Percentiles rank a stretch among this genome's conserved stretches.
These are phyloP conservation scores for Puma concolor DNA, from an alignment of 2,113 vertebrate genomes.

Conservation along the genomic window DNA sequence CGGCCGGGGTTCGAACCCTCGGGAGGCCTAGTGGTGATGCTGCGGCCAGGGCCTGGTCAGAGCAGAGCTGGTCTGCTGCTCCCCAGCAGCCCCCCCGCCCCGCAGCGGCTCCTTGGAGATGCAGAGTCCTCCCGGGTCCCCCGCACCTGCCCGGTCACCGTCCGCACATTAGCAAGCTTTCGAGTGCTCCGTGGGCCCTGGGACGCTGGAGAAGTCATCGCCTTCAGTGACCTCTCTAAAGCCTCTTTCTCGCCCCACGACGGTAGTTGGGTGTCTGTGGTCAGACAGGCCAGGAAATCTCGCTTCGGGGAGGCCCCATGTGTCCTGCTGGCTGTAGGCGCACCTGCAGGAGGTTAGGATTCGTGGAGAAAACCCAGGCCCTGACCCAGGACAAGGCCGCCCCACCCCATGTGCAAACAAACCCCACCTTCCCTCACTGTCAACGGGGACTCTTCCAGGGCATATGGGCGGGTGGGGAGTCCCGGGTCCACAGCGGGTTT, in stretches of 20 bases:
- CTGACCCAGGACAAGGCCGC: not conserved
- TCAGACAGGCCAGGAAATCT: not conserved
- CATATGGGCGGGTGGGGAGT: accelerated
- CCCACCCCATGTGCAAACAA: accelerated
- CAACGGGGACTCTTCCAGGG: not conserved
- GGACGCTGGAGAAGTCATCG: accelerated
- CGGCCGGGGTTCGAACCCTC: no score
- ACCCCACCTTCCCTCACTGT: accelerated
- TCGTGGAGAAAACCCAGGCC: not conserved
- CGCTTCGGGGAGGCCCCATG: not conserved
- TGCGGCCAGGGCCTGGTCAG: not conserved
- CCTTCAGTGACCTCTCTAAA: not conserved
- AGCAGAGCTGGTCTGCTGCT: not conserved
- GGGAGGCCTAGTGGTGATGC: not conserved
- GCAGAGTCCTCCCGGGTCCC: no score
- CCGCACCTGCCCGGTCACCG: not conserved
- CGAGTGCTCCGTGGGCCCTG: not conserved
- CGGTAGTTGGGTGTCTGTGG: no score
- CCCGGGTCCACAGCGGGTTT: not conserved
- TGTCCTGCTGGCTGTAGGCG: not conserved
- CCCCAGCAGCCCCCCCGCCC: not conserved
- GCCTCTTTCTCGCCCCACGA: not conserved
- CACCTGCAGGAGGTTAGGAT: not conserved
- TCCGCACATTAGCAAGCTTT: no score
- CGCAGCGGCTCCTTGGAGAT: not conserved